Conservation (phyloP, 2,113 vertebrate species). For the Platysternon megacephalum region DNA sequence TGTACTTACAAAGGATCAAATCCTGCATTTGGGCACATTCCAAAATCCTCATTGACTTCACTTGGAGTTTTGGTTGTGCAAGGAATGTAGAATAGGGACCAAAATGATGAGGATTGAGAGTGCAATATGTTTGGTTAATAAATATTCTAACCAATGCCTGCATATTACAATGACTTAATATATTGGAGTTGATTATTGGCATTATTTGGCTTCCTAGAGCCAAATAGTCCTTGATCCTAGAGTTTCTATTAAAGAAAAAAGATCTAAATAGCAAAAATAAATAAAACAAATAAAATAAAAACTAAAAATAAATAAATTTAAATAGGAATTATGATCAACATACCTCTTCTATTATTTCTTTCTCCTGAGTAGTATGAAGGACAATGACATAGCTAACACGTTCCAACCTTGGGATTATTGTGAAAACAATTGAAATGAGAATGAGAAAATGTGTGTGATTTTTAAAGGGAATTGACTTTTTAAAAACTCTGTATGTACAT, state of each 20-base stretch:
- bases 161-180: neutral
- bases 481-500: neutral
- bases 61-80: neutral
- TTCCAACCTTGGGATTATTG: neutral
- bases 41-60: neutral
- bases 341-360: neutral
- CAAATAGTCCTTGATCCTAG: neutral
- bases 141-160: neutral
- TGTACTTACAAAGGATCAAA: neutral
- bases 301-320: neutral
- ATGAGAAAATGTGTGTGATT: neutral
- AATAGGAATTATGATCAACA: neutral
- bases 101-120: neutral
- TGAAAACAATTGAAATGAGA: neutral
- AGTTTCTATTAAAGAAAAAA: neutral
- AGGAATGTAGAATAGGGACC: neutral
- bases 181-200: neutral
- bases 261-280: neutral
- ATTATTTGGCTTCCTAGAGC: neutral
- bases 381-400: accelerated
- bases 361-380: too few species aligned
- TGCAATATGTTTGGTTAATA: neutral
- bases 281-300: neutral
- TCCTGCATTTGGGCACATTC: neutral
- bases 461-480: neutral